Conservation (phyloP, 2,888 invertebrate genomes). For the Oeneis ivallda region DNA sequence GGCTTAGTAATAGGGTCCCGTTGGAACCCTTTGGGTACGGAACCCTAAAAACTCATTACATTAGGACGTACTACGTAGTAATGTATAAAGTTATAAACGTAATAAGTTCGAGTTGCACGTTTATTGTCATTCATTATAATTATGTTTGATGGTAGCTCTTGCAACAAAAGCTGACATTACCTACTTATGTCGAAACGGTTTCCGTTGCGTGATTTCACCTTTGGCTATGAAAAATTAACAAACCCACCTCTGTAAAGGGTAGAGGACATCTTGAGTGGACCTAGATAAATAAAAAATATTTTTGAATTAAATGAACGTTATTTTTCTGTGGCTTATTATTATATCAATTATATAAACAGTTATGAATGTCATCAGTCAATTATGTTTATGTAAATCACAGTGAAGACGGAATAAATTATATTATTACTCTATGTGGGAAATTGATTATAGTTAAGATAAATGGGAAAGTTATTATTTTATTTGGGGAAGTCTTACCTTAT, state of each 20-base stretch:
- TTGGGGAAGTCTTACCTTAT: too few species aligned
- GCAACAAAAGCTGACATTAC: constrained; percentile 24
- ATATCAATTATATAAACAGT: neutral
- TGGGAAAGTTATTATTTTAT: neutral
- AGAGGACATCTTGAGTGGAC: neutral
- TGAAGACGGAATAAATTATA: neutral
- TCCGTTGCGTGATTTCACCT: constrained; percentile 27
- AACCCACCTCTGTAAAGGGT: constrained; percentile 20
- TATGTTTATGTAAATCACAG: neutral
- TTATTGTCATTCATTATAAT: constrained; percentile 11
- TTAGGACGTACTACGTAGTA: neutral
- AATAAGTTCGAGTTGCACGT: constrained; percentile 6
- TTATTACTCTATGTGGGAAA: too few species aligned
- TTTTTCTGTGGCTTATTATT: neutral
- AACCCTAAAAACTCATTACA: too few species aligned
- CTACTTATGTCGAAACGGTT: constrained; percentile 2
- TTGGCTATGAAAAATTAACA: constrained; percentile 12
- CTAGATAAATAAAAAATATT: constrained; percentile 2
- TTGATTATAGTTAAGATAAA: too few species aligned
- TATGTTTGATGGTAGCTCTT: constrained; percentile 23
- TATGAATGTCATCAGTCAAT: neutral
- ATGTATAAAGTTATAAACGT: constrained; percentile 8
- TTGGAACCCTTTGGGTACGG: too few species aligned
- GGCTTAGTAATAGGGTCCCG: too few species aligned
- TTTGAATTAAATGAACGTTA: neutral